phyloP scores from a whole-genome alignment of 2,113 vertebrate genomes.

The Taurulus bubalis region DNA sequence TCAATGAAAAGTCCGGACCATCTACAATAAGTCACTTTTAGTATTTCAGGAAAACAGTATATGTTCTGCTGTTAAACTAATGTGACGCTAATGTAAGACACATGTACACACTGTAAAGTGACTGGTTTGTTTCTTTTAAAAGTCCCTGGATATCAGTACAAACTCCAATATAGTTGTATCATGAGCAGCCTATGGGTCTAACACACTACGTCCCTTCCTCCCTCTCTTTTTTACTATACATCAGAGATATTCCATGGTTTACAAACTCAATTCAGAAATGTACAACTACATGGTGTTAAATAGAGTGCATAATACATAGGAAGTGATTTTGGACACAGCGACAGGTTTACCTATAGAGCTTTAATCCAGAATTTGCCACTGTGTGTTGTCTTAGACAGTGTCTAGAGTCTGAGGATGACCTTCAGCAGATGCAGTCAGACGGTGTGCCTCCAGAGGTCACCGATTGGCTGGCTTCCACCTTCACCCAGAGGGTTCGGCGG shows the following conservation, averaged over 20 bases:
- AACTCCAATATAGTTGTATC: no score
- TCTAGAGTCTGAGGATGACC: slow-evolving; percentile 91
- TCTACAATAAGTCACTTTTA: neutral
- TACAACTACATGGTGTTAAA: neutral
- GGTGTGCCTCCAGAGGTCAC: slow-evolving; percentile 92
- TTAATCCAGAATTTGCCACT: neutral
- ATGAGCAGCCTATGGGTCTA: no score
- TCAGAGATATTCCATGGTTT: no score
- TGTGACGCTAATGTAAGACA: neutral
- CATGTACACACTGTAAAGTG: neutral
- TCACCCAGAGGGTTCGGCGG: slow-evolving; percentile 88
- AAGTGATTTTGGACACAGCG: neutral
- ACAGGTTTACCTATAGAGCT: neutral
- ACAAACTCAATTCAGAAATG: neutral
- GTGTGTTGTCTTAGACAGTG: slow-evolving; percentile 83
- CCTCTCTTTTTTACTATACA: no score
- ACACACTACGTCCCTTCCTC: no score
- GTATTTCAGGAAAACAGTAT: neutral
- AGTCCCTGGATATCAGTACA: no score
- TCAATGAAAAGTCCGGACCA: neutral
- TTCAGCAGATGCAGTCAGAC: slow-evolving; percentile 91
- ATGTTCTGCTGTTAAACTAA: neutral
- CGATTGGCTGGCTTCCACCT: slow-evolving; percentile 94
- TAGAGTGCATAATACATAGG: neutral
- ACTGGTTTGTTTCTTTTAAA: no score